Percentiles rank a stretch among this genome's conserved stretches.
phyloP scores from a whole-genome alignment of 2,888 invertebrate genomes.

The Achlya flavicornis region DNA sequence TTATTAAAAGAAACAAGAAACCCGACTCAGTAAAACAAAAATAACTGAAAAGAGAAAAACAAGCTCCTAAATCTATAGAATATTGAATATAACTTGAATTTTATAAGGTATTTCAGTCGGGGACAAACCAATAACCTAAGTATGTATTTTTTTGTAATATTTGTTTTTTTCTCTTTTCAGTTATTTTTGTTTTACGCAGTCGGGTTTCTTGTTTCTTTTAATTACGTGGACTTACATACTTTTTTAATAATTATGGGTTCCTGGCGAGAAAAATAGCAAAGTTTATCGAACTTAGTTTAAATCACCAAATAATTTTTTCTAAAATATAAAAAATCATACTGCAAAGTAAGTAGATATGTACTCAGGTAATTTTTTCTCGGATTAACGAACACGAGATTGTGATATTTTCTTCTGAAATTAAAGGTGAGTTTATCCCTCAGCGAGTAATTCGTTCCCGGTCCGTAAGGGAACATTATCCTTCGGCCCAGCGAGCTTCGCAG shows the following conservation, averaged over 20 bases:
- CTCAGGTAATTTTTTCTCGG: slow-evolving; percentile 68
- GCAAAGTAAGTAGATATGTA: slow-evolving; percentile 34
- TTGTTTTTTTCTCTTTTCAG: no score
- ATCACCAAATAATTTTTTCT: slow-evolving; percentile 4
- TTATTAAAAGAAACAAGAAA: no score
- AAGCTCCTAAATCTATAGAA: no score
- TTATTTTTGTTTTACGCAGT: no score
- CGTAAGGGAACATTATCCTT: slow-evolving; percentile 75
- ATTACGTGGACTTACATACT: background rate
- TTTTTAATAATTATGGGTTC: no score
- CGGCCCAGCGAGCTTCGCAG: slow-evolving; percentile 69
- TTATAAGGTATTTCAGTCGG: no score
- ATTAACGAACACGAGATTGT: slow-evolving; percentile 60
- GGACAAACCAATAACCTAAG: no score
- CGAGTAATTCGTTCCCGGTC: slow-evolving; percentile 77
- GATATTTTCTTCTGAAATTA: slow-evolving; percentile 69
- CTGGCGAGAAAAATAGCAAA: background rate
- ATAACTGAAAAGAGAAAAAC: no score
- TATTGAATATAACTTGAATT: no score
- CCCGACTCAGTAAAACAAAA: no score
- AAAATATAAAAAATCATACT: slow-evolving; percentile 14
- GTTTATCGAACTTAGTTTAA: background rate
- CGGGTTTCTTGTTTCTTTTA: no score
- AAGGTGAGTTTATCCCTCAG: slow-evolving; percentile 77
- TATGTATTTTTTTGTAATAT: no score